Conservation (phyloP, 2,797 vertebrate genomes). For the Alauda arvensis region DNA sequence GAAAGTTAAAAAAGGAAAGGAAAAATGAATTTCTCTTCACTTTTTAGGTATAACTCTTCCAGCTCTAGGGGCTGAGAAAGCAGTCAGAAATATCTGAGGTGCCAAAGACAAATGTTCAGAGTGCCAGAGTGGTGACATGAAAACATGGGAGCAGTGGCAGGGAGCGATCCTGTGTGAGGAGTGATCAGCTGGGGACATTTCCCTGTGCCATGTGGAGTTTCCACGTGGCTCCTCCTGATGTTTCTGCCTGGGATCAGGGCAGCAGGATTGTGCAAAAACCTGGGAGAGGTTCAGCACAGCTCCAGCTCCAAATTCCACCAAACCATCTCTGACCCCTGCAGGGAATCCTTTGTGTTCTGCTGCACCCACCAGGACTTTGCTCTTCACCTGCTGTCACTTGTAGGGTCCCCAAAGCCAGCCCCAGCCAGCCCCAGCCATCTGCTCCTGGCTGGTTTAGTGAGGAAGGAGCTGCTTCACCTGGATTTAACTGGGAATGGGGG, state of each 20-base stretch:
- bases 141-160: neutral
- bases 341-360: neutral
- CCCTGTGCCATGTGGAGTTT: neutral
- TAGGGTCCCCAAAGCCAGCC: neutral
- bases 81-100: slow-evolving; percentile 54
- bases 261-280: neutral
- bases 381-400: neutral
- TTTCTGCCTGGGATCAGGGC: neutral
- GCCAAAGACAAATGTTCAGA: slow-evolving; percentile 28
- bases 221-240: neutral
- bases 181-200: neutral
- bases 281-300: neutral
- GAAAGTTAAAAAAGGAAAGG: slow-evolving; percentile 57
- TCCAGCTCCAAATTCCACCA: neutral
- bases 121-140: neutral
- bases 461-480: neutral
- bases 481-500: neutral
- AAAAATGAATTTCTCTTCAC: slow-evolving; percentile 32
- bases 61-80: slow-evolving; percentile 56
- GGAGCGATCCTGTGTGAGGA: neutral
- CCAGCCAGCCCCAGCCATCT: slow-evolving; percentile 33
- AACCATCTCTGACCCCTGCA: neutral
- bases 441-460: neutral
- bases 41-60: slow-evolving; percentile 51
- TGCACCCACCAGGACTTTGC: neutral